These are phyloP conservation scores for Amphipyra berbera DNA, from an alignment of 2,888 invertebrate species.

Conservation along the genomic window DNA sequence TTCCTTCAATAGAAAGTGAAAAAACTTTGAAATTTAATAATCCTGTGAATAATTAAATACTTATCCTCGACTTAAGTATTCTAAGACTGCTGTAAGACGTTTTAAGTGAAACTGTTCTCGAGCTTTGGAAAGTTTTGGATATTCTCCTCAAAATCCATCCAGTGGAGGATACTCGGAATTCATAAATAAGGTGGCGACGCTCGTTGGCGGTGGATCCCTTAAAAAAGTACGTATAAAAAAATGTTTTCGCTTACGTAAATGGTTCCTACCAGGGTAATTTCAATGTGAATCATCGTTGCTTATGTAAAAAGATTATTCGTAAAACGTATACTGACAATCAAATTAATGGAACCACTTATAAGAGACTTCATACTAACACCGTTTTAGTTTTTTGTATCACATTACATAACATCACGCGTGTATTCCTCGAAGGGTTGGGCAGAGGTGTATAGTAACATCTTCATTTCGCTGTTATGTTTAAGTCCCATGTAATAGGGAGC, in stretches of 20 bases:
- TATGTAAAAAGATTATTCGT: too few species aligned
- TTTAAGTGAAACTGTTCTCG: constrained; percentile 29
- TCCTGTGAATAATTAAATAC: constrained; percentile 31
- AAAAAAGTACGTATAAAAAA: neutral
- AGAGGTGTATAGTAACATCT: too few species aligned
- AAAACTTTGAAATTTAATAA: constrained; percentile 13
- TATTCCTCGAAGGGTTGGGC: too few species aligned
- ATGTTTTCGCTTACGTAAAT: neutral
- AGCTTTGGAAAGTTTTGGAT: constrained; percentile 30
- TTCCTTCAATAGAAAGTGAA: neutral
- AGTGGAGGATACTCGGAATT: constrained; percentile 18
- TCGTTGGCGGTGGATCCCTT: neutral
- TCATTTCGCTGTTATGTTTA: too few species aligned
- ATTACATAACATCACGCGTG: too few species aligned
- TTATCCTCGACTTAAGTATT: constrained; percentile 27
- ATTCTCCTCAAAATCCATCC: constrained; percentile 28
- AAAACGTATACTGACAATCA: too few species aligned
- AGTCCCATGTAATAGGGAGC: too few species aligned
- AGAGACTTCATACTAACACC: too few species aligned
- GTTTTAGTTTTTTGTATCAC: too few species aligned
- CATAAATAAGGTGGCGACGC: constrained; percentile 15
- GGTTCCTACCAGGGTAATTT: too few species aligned
- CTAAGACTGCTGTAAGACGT: constrained; percentile 23
- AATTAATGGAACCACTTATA: too few species aligned
- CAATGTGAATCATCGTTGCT: too few species aligned